Evolutionary conservation across 2,113 vertebrate species (phyloP), one percentile per base, ranked within the genome.

Genomic region (Blennius ocellaris): DNA sequence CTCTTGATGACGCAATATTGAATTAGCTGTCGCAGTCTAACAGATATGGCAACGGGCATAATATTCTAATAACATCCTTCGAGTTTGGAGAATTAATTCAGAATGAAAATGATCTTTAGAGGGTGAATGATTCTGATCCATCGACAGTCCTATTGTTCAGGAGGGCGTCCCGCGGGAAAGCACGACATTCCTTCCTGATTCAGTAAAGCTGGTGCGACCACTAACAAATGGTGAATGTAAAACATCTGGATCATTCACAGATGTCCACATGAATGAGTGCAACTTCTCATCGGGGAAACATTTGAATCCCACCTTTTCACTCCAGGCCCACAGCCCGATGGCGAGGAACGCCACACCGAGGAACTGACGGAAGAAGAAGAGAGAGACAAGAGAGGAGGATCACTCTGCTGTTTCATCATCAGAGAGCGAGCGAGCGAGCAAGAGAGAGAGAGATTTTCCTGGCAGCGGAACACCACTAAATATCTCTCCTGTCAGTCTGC

Each of bases 301-400:
- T 5, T 17, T 0, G 1, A 53, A 47, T 76, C 76, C 65, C 69
- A 92, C 90, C 85, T 92, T 92, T 63, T 92, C 91, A 16, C 83
- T 92, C 91, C 91, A 92, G 61, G 91, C 91, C 91, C 91, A 92
- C 75, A 92, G 45, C 5, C 91, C 90, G 1, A 91, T 90, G 78
- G 57, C 90, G 12, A 91, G 90, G 61, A 92, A 92, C 0, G 90
- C 87, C 60, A 92, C 64, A 69, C 91, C 91, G 9, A 92, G 90
- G 70, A 92, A 91, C 91, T 91, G 64, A 64, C 0, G 53, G 69
- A 69, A 30, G 21, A 4, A 30, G 21, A 30, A 30, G 21, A 30
- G 51, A 76, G 54, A 81, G 8, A 82, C 6, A 49, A 52, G 41
- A 68, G 37, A 57, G 38, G 7, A 36, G 45, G 14, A 40, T 86